Conservation (phyloP, 1,140 invertebrate species). For the Calycopis cecrops region DNA sequence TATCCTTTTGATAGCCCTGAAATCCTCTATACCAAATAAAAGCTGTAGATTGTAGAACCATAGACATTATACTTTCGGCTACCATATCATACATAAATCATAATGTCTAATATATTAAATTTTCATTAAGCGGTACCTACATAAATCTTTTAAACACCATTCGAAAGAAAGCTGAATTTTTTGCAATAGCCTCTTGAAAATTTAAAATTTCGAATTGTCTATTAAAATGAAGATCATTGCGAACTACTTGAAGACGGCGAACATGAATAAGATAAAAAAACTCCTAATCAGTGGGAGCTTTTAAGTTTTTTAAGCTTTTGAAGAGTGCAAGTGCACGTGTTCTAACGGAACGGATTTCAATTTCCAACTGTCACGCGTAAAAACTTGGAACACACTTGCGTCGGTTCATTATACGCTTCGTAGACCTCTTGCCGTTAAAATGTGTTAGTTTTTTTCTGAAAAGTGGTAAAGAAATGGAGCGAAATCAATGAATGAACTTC, state of each 20-base stretch:
- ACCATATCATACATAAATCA: too few species aligned
- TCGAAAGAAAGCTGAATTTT: background rate
- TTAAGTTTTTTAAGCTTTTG: conserved; percentile 7
- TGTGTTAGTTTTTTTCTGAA: background rate
- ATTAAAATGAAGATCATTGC: background rate
- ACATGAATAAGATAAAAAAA: background rate
- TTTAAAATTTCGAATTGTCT: background rate
- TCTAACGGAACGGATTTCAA: conserved; percentile 20
- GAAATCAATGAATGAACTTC: too few species aligned
- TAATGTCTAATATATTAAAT: too few species aligned
- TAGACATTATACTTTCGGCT: too few species aligned
- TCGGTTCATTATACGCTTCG: conserved; percentile 4
- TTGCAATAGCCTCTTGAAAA: background rate
- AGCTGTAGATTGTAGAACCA: too few species aligned
- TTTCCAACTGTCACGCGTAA: conserved; percentile 15
- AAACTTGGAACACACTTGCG: conserved; percentile 7
- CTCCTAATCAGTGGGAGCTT: conserved; percentile 4
- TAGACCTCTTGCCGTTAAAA: conserved; percentile 3
- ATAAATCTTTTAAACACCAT: too few species aligned
- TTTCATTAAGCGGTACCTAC: too few species aligned
- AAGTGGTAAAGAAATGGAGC: too few species aligned
- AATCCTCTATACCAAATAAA: too few species aligned
- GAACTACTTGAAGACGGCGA: background rate
- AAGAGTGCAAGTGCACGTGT: conserved; percentile 14
- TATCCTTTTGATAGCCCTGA: background rate